Percentiles rank a stretch among this genome's conserved stretches.
Evolutionary conservation across 1,140 invertebrate genomes (phyloP).

Genomic region (Cotesia chilonis): DNA sequence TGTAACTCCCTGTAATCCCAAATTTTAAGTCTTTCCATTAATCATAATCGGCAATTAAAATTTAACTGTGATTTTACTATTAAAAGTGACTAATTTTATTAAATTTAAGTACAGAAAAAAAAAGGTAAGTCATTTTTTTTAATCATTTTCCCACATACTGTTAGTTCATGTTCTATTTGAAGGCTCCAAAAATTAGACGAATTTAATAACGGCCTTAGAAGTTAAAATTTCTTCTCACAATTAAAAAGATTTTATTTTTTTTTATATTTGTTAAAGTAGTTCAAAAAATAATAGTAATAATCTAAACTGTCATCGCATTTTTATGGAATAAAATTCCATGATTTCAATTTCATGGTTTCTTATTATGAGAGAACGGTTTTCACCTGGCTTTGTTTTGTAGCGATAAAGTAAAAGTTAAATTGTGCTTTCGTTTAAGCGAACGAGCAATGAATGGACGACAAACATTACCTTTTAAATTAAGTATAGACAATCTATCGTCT

Average conservation of each 20-base stretch:
- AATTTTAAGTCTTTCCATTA: background rate
- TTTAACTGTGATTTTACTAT: background rate
- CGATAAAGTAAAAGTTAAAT: conserved; percentile 35
- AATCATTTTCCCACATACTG: too few species aligned
- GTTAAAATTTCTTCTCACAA: too few species aligned
- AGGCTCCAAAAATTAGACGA: too few species aligned
- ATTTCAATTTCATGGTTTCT: conserved; percentile 29
- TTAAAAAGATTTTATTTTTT: too few species aligned
- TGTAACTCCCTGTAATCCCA: conserved; percentile 22
- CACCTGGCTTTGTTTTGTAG: conserved; percentile 13
- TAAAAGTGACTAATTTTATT: background rate
- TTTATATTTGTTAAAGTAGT: background rate
- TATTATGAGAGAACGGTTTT: conserved; percentile 31
- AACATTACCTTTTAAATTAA: conserved; percentile 2
- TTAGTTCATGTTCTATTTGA: too few species aligned
- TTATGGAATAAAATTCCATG: background rate
- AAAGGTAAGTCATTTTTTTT: too few species aligned
- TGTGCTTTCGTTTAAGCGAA: conserved; percentile 28
- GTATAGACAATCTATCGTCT: background rate
- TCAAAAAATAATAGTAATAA: background rate
- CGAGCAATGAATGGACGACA: conserved; percentile 13
- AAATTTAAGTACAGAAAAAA: background rate
- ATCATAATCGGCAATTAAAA: background rate
- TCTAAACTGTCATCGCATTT: background rate
- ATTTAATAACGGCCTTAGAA: too few species aligned